Evolutionary conservation across 2,113 vertebrate species (phyloP), one percentile per base, ranked within the genome.

Genomic region (Malurus elegans): DNA sequence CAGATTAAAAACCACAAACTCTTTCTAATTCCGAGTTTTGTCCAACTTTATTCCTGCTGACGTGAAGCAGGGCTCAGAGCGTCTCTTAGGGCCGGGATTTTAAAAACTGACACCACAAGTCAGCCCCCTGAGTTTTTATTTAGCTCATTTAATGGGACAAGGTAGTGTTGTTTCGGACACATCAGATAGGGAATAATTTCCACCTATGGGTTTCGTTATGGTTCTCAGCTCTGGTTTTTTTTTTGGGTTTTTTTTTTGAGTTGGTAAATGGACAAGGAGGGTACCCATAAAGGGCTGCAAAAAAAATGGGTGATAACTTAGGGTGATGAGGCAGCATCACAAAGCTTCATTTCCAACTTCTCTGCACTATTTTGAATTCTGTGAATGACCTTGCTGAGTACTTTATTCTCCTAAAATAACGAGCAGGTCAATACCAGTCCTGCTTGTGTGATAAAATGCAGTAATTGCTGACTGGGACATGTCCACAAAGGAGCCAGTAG

Each of bases 331-430:
- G 44, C 38, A 74, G 38, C 14, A n/a, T n/a, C 42, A 58, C 31
- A 79, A 57, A 65, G 28, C 25, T 11, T 5, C 62, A 48, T 75
- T 92, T 86, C 71, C 32, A 84, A 38, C 45, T 79, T 69, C 1
- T 0, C 84, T 64, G 80, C 61, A 14, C 44, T 85, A 3, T 53
- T 91, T 48, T 56, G 80, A 91, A 86, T 92, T 64, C 86, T 40
- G 8, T 54, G 76, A 24, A 53, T 74, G 92, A 92, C 80, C 95
- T 96, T 92, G 76, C 40, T 50, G 90, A 72, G 62, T 42, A 45
- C 26, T 95, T 91, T 36, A 67, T 89, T 81, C 72, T 91, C 79
- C 88, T 86, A 96, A 96, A 96, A 94, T 88, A 96, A 90, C 65
- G 60, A 90, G 69, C 79, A 74, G 79, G 92, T 95, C 94, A 94